These are phyloP conservation scores for Troides aeacus DNA, from an alignment of 2,888 invertebrate species.

Conservation along the genomic window DNA sequence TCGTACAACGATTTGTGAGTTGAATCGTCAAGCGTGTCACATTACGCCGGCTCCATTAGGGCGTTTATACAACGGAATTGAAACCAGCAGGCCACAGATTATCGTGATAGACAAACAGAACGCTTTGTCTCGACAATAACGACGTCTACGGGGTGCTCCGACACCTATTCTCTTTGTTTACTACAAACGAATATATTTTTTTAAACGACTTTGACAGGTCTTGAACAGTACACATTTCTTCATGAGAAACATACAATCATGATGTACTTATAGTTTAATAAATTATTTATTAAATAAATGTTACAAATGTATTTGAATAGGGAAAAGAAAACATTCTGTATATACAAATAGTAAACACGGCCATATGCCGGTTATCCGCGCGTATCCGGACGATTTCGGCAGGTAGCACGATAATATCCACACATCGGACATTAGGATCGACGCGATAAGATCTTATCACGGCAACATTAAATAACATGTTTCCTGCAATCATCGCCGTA, in stretches of 20 bases:
- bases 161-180: slow-evolving; percentile 36
- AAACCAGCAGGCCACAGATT: slow-evolving; percentile 78
- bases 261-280: neutral
- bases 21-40: slow-evolving; percentile 81
- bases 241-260: no score
- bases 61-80: slow-evolving; percentile 79
- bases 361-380: slow-evolving; percentile 61
- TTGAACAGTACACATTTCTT: no score
- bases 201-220: no score
- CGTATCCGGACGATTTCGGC: slow-evolving; percentile 70
- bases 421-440: slow-evolving; percentile 75
- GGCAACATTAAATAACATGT: slow-evolving; percentile 76
- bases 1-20: slow-evolving; percentile 79
- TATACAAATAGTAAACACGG: slow-evolving; percentile 40
- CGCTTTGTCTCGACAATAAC: slow-evolving; percentile 77
- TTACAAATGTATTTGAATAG: neutral
- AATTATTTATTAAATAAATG: neutral
- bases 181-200: slow-evolving; percentile 3
- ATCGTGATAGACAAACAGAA: slow-evolving; percentile 76
- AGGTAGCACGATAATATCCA: slow-evolving; percentile 75
- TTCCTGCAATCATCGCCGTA: slow-evolving; percentile 77
- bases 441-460: slow-evolving; percentile 74
- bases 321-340: slow-evolving; percentile 43
- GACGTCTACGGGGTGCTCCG: slow-evolving; percentile 60
- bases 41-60: slow-evolving; percentile 76